Evolutionary conservation across 2,113 vertebrate genomes (phyloP).

Genomic region (Phylloscopus whistleri): DNA sequence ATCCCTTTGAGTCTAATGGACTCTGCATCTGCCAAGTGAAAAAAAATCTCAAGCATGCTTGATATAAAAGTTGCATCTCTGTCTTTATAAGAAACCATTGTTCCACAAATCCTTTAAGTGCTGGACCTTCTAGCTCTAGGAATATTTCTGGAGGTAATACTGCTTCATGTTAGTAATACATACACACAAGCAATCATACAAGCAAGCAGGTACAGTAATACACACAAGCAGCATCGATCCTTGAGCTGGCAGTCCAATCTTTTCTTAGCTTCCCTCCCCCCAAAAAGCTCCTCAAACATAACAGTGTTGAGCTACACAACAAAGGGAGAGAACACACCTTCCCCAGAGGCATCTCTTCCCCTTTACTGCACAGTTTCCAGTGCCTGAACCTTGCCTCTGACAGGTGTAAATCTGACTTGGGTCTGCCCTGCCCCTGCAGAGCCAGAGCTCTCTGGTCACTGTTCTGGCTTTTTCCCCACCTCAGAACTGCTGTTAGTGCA

Average conservation of each 20-base stretch:
- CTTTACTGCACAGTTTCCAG: not conserved
- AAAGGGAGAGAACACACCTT: rapidly evolving
- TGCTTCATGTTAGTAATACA: not conserved
- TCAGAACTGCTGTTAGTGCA: not conserved
- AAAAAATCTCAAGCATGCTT: not conserved
- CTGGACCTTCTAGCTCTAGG: not conserved
- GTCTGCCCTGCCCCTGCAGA: not conserved
- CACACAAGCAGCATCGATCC: not conserved
- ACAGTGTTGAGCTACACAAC: not conserved
- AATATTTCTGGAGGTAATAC: not conserved
- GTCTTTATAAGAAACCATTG: not conserved
- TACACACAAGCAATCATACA: too few species aligned
- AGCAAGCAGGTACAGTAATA: too few species aligned
- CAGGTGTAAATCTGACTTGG: not conserved
- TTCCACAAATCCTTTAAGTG: not conserved
- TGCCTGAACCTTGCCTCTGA: not conserved
- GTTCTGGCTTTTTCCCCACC: not conserved
- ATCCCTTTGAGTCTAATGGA: slow-evolving; percentile 7
- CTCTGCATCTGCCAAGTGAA: not conserved
- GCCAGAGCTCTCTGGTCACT: not conserved
- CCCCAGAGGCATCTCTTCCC: not conserved
- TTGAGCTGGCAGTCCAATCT: not conserved
- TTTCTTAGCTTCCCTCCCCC: not conserved
- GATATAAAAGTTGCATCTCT: not conserved
- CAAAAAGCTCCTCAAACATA: not conserved